Evolutionary conservation across 2,797 vertebrate genomes (phyloP).

Genomic region (Hydrophis major): DNA sequence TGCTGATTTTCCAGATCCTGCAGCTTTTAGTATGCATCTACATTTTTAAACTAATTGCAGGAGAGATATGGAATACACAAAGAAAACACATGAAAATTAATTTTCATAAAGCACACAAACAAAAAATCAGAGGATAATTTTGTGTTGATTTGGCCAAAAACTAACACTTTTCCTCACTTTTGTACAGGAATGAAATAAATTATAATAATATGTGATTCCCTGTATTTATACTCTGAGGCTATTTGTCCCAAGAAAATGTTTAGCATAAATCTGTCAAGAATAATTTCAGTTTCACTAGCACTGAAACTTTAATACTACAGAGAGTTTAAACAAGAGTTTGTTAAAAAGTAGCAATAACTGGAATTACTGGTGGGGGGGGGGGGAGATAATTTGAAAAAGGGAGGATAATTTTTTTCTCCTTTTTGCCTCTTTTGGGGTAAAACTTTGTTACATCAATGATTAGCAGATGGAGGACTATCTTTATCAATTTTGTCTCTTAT

Average conservation of each 20-base stretch:
- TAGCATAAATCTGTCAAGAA: background rate
- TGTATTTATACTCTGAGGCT: background rate
- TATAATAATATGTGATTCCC: background rate
- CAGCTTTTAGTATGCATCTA: background rate
- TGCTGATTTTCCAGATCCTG: background rate
- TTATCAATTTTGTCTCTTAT: background rate
- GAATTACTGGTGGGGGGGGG: background rate
- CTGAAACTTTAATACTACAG: background rate
- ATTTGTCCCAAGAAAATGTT: background rate
- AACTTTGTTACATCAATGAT: background rate
- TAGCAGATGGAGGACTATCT: background rate
- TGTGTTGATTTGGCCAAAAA: background rate
- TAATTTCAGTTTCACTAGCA: background rate
- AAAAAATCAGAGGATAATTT: background rate
- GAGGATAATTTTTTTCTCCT: background rate
- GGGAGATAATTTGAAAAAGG: background rate
- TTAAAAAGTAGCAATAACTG: background rate
- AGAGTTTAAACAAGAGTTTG: background rate
- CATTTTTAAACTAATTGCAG: background rate
- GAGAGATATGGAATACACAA: background rate
- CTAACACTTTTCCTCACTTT: background rate
- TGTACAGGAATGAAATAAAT: background rate
- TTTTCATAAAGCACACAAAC: background rate
- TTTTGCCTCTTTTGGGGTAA: background rate
- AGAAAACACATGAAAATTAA: background rate